Conservation (phyloP, 1,140 invertebrate genomes). For the Pseudomyrmex pallidus region DNA sequence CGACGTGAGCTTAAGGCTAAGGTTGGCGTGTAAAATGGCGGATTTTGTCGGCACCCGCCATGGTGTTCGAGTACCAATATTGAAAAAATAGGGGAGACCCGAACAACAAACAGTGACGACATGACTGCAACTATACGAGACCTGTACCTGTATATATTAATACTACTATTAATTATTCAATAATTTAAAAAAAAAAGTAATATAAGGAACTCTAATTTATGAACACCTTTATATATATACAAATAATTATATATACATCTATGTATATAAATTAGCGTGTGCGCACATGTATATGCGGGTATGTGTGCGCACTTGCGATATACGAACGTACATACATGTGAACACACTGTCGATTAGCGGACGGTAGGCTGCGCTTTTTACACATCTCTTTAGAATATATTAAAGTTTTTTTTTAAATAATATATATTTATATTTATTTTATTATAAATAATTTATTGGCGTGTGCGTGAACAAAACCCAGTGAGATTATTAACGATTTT, state of each 20-base stretch:
- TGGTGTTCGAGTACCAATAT: constrained; percentile 63
- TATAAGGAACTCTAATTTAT: constrained; percentile 81
- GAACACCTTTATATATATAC: constrained; percentile 74
- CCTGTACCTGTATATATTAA: constrained; percentile 86
- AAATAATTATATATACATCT: constrained; percentile 59
- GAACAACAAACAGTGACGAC: constrained; percentile 83
- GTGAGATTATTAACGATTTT: neutral
- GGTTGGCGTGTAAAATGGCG: constrained; percentile 74
- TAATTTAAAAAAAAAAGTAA: constrained; percentile 81
- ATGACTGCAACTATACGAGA: constrained; percentile 86
- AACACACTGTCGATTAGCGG: constrained; percentile 74
- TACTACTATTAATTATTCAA: constrained; percentile 83
- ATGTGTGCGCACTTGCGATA: constrained; percentile 44
- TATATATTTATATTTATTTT: constrained; percentile 17
- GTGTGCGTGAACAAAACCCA: constrained; percentile 10
- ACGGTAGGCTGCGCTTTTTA: constrained; percentile 79
- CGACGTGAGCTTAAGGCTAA: constrained; percentile 47
- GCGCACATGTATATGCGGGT: constrained; percentile 35
- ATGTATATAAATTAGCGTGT: constrained; percentile 30
- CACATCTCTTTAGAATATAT: too few relatives aligned
- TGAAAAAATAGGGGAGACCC: constrained; percentile 62
- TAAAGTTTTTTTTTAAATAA: too few relatives aligned
- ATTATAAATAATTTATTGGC: constrained; percentile 55
- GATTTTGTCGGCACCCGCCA: constrained; percentile 84
- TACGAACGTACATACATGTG: constrained; percentile 56